Conservation (phyloP, 2,113 vertebrate species). For the Australoheros scitulus region DNA sequence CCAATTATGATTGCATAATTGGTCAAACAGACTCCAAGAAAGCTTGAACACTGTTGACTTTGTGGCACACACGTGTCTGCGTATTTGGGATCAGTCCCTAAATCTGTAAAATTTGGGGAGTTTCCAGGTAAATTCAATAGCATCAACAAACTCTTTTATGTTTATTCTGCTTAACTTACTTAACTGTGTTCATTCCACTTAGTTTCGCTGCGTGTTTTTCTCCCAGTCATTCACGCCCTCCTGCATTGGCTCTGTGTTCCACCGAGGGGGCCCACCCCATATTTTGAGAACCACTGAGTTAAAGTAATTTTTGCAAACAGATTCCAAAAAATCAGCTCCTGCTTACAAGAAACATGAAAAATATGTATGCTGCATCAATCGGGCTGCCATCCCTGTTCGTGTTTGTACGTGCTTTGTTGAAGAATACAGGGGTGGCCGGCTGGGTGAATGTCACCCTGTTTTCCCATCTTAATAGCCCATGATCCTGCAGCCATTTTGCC, state of each 20-base stretch:
- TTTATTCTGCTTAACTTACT: not conserved
- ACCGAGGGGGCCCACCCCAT: not conserved
- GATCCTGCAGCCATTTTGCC: constrained; percentile 42
- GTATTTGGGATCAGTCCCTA: not conserved
- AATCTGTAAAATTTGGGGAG: not conserved
- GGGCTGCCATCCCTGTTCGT: not conserved
- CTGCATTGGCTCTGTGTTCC: not conserved
- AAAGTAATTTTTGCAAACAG: not conserved
- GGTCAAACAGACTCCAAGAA: not conserved
- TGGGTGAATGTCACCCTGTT: constrained; percentile 55
- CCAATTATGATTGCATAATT: not conserved
- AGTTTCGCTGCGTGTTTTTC: not conserved
- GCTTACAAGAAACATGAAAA: not conserved
- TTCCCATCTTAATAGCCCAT: constrained; percentile 60
- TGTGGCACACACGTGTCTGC: not conserved
- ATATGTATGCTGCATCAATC: not conserved
- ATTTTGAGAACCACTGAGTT: not conserved
- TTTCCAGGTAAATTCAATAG: no score
- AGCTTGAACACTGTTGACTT: not conserved
- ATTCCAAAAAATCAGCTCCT: not conserved
- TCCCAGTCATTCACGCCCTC: not conserved
- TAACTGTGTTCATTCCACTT: not conserved
- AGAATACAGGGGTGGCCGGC: not conserved
- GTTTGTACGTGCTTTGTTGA: not conserved
- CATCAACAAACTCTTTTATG: not conserved